Evolutionary conservation across 2,888 invertebrate species (phyloP).

Genomic region (Pinctada fucata): DNA sequence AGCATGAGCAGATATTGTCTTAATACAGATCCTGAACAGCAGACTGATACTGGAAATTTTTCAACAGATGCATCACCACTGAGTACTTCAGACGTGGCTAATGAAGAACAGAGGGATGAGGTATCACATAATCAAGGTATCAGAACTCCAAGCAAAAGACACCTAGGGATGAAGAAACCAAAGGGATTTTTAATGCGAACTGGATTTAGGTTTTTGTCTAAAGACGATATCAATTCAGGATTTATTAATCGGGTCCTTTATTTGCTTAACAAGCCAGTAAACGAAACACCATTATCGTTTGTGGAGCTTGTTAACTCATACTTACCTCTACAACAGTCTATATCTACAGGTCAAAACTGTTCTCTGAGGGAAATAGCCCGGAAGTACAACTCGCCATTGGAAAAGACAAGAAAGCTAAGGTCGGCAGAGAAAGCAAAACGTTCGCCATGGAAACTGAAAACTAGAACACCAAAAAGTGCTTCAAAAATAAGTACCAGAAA

Average conservation of each 20-base stretch:
- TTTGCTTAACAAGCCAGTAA: not conserved
- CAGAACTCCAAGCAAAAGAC: not conserved
- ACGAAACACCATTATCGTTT: not conserved
- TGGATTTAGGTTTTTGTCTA: not conserved
- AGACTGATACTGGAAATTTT: no score
- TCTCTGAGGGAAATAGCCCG: not conserved
- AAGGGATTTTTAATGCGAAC: not conserved
- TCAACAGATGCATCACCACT: no score
- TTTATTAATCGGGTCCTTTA: not conserved
- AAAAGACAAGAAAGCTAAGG: not conserved
- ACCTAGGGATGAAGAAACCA: not conserved
- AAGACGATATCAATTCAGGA: not conserved
- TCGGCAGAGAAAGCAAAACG: not conserved
- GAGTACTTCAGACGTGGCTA: no score
- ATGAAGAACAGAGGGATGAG: no score
- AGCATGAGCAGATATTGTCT: no score
- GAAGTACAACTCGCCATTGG: not conserved
- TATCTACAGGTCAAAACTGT: not conserved
- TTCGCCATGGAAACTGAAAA: not conserved
- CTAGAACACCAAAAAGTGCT: no score
- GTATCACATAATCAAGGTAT: no score
- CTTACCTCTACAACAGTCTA: not conserved
- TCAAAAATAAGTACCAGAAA: no score
- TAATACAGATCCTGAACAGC: no score
- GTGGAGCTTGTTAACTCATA: not conserved